Percentiles rank a stretch among this genome's conserved stretches.
Conservation (phyloP, 30 jellyfish, hydroid and myxozoan genomes). For the Aurelia sp. region DNA sequence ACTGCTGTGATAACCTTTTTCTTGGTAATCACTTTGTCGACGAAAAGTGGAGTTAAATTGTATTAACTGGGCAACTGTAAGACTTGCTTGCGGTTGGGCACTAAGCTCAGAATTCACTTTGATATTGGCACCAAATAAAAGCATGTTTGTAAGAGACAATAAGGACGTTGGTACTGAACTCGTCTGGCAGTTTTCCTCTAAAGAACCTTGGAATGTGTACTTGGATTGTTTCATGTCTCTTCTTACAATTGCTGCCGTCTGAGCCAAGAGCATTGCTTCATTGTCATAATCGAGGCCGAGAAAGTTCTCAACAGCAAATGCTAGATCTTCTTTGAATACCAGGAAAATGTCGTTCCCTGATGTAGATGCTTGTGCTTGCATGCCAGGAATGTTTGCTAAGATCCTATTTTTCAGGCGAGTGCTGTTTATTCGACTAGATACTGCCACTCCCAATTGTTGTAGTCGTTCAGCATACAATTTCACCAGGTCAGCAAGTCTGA, state of each 20-base stretch:
- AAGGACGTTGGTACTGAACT: background rate
- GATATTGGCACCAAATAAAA: background rate
- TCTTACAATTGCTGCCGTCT: constrained; percentile 20
- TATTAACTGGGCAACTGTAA: background rate
- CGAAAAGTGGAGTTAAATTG: background rate
- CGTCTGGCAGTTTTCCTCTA: background rate
- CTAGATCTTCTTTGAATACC: constrained; percentile 7
- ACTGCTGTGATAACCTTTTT: background rate
- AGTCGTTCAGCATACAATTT: background rate
- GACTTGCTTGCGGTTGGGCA: constrained; percentile 11
- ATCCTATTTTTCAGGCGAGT: background rate
- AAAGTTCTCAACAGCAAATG: background rate
- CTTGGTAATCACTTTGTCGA: background rate
- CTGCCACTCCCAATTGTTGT: background rate
- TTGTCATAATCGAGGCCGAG: constrained; percentile 1
- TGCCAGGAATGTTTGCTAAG: constrained; percentile 12
- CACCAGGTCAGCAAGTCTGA: background rate
- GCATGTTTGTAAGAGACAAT: constrained; percentile 4
- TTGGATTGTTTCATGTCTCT: background rate
- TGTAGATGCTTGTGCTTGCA: background rate
- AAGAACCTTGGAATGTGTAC: background rate
- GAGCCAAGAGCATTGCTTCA: constrained; percentile 10
- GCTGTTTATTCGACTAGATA: background rate
- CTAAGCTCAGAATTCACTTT: background rate
- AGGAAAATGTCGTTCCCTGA: constrained; percentile 1